A percentile compares a stretch with the other conserved stretches of the same genome.
phyloP scores from a whole-genome alignment of 1,140 invertebrate species.

The Pseudomyrmex gracilis region DNA sequence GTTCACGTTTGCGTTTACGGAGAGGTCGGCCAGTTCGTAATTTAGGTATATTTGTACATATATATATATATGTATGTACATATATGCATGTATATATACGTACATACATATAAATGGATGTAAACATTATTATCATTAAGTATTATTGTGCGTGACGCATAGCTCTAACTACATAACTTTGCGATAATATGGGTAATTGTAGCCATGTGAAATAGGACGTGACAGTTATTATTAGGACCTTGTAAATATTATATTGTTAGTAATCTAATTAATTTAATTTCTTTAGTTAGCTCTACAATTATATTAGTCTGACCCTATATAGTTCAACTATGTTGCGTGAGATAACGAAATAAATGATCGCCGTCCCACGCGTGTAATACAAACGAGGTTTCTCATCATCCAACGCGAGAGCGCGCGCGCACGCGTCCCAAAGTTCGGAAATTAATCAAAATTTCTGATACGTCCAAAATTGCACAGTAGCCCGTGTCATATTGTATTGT shows the following conservation, averaged over 20 bases:
- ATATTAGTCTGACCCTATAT: slow-evolving; percentile 8
- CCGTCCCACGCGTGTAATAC: slow-evolving; percentile 45
- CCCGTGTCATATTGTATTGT: slow-evolving; percentile 45
- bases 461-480: slow-evolving; percentile 45
- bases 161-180: neutral
- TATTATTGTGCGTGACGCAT: slow-evolving; percentile 45
- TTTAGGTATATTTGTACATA: slow-evolving; percentile 51
- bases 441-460: slow-evolving; percentile 60
- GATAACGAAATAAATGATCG: slow-evolving; percentile 56
- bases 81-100: slow-evolving; percentile 38
- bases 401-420: no score
- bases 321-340: slow-evolving; percentile 40
- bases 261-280: slow-evolving; percentile 62
- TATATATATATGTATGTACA: slow-evolving; percentile 42
- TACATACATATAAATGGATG: slow-evolving; percentile 26
- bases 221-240: slow-evolving; percentile 47
- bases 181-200: slow-evolving; percentile 19
- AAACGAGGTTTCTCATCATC: slow-evolving; percentile 38
- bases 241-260: slow-evolving; percentile 44
- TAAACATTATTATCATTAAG: slow-evolving; percentile 52
- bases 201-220: neutral
- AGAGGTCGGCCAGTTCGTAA: slow-evolving; percentile 29
- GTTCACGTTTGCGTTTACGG: slow-evolving; percentile 8
- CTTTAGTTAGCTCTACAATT: slow-evolving; percentile 51
- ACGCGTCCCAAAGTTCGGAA: slow-evolving; percentile 35